Conservation (phyloP, 1,140 invertebrate genomes). For the Sycophaga agraensis region DNA sequence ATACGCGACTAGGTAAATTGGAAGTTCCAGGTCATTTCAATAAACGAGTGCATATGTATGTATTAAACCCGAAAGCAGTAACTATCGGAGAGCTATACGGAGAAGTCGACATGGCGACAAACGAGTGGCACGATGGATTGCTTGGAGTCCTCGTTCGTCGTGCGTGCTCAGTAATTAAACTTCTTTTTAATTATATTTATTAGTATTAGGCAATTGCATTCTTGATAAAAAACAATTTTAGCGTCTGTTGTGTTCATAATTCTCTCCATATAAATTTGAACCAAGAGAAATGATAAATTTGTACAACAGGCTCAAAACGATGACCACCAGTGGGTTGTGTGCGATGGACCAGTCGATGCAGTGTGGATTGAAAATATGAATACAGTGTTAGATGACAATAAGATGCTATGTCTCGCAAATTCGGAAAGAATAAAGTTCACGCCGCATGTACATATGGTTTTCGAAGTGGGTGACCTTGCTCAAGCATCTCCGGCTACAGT, state of each 20-base stretch:
- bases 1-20: slow-evolving; percentile 63
- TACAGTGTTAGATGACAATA: slow-evolving; percentile 91
- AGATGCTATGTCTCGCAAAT: slow-evolving; percentile 85
- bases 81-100: slow-evolving; percentile 88
- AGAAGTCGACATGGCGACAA: slow-evolving; percentile 78
- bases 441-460: slow-evolving; percentile 80
- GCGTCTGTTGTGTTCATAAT: too few species aligned
- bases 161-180: slow-evolving; percentile 63
- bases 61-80: slow-evolving; percentile 86
- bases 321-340: slow-evolving; percentile 81
- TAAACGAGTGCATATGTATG: slow-evolving; percentile 67
- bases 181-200: neutral
- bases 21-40: slow-evolving; percentile 62
- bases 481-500: slow-evolving; percentile 89
- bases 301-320: slow-evolving; percentile 53
- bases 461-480: slow-evolving; percentile 85
- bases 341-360: slow-evolving; percentile 90
- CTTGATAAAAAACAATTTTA: neutral
- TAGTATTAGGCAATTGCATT: too few species aligned
- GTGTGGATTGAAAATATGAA: slow-evolving; percentile 97
- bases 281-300: neutral
- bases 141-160: slow-evolving; percentile 71
- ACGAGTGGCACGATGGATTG: slow-evolving; percentile 90
- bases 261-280: neutral
- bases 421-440: slow-evolving; percentile 89